phyloP scores from a whole-genome alignment of 2,113 vertebrate species.

The Neodontobutis hainanensis region DNA sequence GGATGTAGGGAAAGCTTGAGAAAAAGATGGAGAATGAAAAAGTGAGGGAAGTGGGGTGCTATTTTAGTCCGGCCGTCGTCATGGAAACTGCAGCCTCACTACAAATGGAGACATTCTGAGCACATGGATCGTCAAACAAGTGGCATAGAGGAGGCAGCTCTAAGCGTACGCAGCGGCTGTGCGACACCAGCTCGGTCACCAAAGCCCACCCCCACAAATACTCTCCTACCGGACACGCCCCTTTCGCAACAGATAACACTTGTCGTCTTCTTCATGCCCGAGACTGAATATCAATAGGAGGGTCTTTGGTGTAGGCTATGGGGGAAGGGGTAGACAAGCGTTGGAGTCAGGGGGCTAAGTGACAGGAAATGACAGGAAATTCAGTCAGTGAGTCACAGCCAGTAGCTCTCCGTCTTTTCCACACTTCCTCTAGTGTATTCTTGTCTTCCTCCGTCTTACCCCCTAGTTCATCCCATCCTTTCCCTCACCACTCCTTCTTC shows the following conservation, averaged over 20 bases:
- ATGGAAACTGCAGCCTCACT: conserved; percentile 84
- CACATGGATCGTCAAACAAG: conserved; percentile 75
- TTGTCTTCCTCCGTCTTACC: conserved; percentile 36
- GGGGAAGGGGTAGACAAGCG: conserved; percentile 26
- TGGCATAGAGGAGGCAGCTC: conserved; percentile 56
- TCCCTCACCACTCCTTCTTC: conserved; percentile 43
- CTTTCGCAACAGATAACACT: conserved; percentile 5
- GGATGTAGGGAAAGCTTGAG: conserved; percentile 21
- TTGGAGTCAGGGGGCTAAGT: conserved; percentile 57
- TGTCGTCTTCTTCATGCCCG: conserved; percentile 42
- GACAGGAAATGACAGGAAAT: conserved; percentile 62
- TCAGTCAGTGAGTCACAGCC: conserved; percentile 53
- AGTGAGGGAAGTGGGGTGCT: conserved; percentile 64
- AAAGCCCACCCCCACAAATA: conserved; percentile 26
- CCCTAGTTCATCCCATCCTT: conserved; percentile 31
- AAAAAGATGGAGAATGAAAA: conserved; percentile 23
- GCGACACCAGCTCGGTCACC: conserved; percentile 49
- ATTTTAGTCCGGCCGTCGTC: conserved; percentile 80
- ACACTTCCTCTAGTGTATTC: conserved; percentile 27
- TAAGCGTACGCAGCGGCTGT: conserved; percentile 47
- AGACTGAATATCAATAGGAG: conserved; percentile 64
- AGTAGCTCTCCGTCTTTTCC: conserved; percentile 47
- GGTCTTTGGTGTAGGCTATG: conserved; percentile 9
- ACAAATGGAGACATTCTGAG: conserved; percentile 81
- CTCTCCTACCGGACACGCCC: not conserved